These are phyloP conservation scores for Numenius arquata DNA, from an alignment of 2,113 vertebrate species.

Conservation along the genomic window DNA sequence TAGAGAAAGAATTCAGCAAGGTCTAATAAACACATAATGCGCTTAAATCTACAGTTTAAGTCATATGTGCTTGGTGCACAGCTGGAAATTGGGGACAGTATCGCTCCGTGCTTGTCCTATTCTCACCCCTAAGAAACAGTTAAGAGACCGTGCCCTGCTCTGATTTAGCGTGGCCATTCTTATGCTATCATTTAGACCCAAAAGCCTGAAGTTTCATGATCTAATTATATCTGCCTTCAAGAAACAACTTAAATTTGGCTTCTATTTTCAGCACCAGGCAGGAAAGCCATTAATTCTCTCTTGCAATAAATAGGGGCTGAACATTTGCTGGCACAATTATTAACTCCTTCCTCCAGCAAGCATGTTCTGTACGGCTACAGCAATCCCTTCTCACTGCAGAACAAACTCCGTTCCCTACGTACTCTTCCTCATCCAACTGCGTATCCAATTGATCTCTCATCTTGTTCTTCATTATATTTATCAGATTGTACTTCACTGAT, in stretches of 20 bases:
- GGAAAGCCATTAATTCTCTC: slow-evolving; percentile 40
- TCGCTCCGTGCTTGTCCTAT: not conserved
- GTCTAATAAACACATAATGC: not conserved
- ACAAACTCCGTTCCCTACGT: not conserved
- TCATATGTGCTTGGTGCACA: not conserved
- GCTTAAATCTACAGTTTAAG: not conserved
- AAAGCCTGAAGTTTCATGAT: slow-evolving; percentile 33
- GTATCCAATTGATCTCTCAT: not conserved
- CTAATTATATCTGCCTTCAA: slow-evolving; percentile 49
- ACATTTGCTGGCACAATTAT: not conserved
- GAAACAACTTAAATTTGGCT: slow-evolving; percentile 56
- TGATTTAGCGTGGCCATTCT: slow-evolving; percentile 13
- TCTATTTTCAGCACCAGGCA: slow-evolving; percentile 41
- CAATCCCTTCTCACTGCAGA: not conserved
- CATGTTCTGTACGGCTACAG: not conserved
- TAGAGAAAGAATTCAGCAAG: not conserved
- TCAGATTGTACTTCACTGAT: not conserved
- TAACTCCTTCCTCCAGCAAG: slow-evolving; percentile 42
- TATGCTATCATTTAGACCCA: slow-evolving; percentile 14
- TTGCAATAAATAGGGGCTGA: slow-evolving; percentile 10
- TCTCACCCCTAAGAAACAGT: not conserved
- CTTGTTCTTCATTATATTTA: not conserved
- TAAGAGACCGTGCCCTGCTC: not conserved
- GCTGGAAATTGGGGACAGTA: not conserved
- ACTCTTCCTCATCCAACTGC: not conserved